Base-by-base conservation (phyloP, 2,888 invertebrate genomes). In the Cosmorhoe ocellata region DNA sequence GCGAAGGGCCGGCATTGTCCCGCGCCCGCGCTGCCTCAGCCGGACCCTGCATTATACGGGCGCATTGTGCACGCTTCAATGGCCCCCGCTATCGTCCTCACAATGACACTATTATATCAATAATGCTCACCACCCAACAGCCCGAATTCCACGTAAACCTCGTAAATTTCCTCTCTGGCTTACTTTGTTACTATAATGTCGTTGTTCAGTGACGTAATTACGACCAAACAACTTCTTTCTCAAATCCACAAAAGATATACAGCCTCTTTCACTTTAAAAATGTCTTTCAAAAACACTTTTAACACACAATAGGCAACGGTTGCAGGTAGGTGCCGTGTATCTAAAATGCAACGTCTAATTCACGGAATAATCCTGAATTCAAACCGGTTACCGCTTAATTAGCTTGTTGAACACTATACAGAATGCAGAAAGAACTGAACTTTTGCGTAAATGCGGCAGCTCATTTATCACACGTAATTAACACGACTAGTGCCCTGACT, bases 21-120 rank as follows among this genome's bases (percentile, higher is more conserved):
- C 31, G 44, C 26, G 44, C 51, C 48, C 70, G 52, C 78, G 81
- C 81, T 71, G 69, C 74, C 76, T 76, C 79, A 70, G 72, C 75
- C 77, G 80, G 80, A 77, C 82, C 68, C 67, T 58, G 73, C 74
- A 84, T 81, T 84, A 89, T 90, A 79, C 87, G 89, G 89, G 89
- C 81, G 78, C 81, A 89, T 89, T 90, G 89, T 89, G 74, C 74
- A 75, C 77, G 80, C 81, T 81, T 86, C 87, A 89, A 89, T 89
- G 81, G 69, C 74, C 81, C 84, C 85, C 74, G 74, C 81, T 80
- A 82, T 84, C 76, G 79, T 69, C 74, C 66, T 80, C 75, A 88
- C 88, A 88, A 89, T 86, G 83, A 84, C 85, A 88, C 81, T 81
- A 81, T 85, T 84, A 82, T 84, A 83, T 81, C 84, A 85, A 84